These are phyloP conservation scores for Chaitophorus viminalis DNA, from an alignment of 2,888 invertebrate species.

Conservation along the genomic window DNA sequence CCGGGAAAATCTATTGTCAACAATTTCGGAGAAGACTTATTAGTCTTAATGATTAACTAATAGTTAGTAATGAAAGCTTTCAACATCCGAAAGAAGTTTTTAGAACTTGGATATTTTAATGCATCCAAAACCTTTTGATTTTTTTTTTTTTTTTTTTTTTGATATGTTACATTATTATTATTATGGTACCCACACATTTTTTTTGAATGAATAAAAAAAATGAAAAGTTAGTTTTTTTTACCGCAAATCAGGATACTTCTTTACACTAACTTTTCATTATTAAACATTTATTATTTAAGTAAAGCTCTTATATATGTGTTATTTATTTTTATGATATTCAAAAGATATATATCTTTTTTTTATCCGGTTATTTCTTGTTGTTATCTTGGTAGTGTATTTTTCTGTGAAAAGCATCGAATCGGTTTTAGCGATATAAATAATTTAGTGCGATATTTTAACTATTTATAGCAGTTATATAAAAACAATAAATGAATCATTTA, in stretches of 20 bases:
- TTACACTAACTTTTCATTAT: conserved; percentile 24
- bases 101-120: conserved; percentile 13
- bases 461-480: too few species aligned
- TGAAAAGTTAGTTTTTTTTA: background rate
- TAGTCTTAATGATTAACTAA: too few species aligned
- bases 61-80: conserved; percentile 32
- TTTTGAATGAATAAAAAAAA: conserved; percentile 3
- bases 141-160: too few species aligned
- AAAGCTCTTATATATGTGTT: conserved; percentile 6
- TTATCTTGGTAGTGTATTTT: background rate
- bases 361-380: conserved; percentile 22
- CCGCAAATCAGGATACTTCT: background rate
- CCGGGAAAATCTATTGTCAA: background rate
- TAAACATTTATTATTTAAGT: conserved; percentile 36
- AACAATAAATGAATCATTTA: background rate
- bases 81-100: background rate
- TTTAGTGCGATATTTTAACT: background rate
- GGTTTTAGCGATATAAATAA: conserved; percentile 6
- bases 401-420: background rate
- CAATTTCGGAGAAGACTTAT: conserved; percentile 1
- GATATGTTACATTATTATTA: background rate
- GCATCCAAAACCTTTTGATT: background rate
- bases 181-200: background rate
- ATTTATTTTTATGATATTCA: conserved; percentile 17
- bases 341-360: background rate